Conservation (phyloP, 2,888 invertebrate genomes). For the Coecobrya sp. region DNA sequence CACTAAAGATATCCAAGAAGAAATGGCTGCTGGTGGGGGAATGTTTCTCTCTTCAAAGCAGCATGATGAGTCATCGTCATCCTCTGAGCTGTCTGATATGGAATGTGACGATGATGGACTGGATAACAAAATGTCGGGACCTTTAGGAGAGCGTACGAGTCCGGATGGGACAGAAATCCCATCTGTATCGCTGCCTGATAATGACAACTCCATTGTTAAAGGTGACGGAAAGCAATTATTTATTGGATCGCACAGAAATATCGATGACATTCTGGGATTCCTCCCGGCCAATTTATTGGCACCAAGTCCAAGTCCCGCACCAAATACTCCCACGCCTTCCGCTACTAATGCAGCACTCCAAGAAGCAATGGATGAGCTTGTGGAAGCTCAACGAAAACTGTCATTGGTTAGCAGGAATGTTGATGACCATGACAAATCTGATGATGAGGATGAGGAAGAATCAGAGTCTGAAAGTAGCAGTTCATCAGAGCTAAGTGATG, state of each 20-base stretch:
- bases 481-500: conserved; percentile 81
- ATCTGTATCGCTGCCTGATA: conserved; percentile 77
- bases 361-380: conserved; percentile 79
- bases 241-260: conserved; percentile 95
- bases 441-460: conserved; percentile 40
- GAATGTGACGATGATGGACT: conserved; percentile 86
- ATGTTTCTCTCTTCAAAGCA: background rate
- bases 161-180: conserved; percentile 91
- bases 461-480: conserved; percentile 55
- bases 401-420: conserved; percentile 57
- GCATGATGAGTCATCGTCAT: conserved; percentile 79
- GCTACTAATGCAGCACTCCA: conserved; percentile 62
- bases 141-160: conserved; percentile 93
- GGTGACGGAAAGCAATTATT: conserved; percentile 88
- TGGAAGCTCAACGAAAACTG: conserved; percentile 75
- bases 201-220: background rate
- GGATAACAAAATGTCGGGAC: conserved; percentile 88
- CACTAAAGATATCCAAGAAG: conserved; percentile 84
- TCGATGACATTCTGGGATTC: conserved; percentile 95
- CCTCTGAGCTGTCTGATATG: conserved; percentile 83
- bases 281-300: conserved; percentile 86
- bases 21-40: conserved; percentile 47
- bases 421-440: conserved; percentile 51
- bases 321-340: conserved; percentile 57
- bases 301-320: conserved; percentile 80